A percentile compares a stretch with the other conserved stretches of the same genome.
phyloP scores from a whole-genome alignment of 2,888 invertebrate genomes.

The Timema cristinae region DNA sequence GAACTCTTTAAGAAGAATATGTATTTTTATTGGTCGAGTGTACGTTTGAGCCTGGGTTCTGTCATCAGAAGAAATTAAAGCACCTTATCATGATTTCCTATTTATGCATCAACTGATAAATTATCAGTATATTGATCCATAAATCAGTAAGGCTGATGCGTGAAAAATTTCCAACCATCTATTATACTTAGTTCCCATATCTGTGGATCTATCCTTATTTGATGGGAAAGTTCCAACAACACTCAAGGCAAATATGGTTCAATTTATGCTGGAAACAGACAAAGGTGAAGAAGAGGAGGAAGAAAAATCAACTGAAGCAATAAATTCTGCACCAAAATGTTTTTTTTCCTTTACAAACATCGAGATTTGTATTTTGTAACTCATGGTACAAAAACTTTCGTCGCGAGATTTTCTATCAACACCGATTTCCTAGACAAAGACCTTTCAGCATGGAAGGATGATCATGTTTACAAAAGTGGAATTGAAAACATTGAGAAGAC shows the following conservation, averaged over 20 bases:
- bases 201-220: neutral
- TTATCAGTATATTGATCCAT: neutral
- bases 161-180: neutral
- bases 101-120: neutral
- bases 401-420: slow-evolving; percentile 20
- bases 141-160: neutral
- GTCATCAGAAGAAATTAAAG: neutral
- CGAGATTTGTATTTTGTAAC: too few species aligned
- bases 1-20: slow-evolving; percentile 10
- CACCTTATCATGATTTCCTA: slow-evolving; percentile 5
- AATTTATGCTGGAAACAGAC: too few species aligned
- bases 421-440: slow-evolving; percentile 15
- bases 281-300: too few species aligned
- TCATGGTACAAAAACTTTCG: neutral
- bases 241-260: too few species aligned
- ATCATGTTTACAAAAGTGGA: slow-evolving; percentile 21
- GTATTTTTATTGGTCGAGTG: neutral
- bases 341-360: too few species aligned
- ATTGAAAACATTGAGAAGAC: slow-evolving; percentile 9
- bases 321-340: too few species aligned
- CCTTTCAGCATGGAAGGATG: slow-evolving; percentile 21
- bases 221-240: too few species aligned
- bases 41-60: neutral
- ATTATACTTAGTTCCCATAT: neutral
- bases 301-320: too few species aligned